Conservation (phyloP, 2,888 invertebrate genomes). For the Chironomus tentans region DNA sequence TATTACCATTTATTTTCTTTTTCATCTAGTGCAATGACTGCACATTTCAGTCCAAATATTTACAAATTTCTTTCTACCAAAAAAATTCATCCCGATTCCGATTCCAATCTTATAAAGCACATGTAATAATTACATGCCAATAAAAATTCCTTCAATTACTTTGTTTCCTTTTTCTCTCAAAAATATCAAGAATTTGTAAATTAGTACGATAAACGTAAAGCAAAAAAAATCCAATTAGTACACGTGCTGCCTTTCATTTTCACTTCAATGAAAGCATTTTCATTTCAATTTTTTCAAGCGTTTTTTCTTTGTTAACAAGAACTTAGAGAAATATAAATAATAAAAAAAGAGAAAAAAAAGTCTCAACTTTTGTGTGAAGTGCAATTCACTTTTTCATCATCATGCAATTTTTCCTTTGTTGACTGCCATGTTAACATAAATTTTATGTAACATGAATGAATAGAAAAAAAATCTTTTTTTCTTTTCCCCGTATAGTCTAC, state of each 20-base stretch:
- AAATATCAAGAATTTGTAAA: neutral
- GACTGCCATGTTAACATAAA: too few species aligned
- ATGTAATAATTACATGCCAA: neutral
- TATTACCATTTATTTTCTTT: neutral
- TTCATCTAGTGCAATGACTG: neutral
- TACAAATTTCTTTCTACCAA: neutral
- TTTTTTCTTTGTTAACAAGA: neutral
- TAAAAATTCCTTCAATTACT: neutral
- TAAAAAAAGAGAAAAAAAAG: neutral
- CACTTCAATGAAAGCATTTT: neutral
- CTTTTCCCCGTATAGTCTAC: too few species aligned
- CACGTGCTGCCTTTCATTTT: neutral
- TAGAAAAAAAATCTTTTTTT: too few species aligned
- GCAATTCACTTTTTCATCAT: slow-evolving; percentile 7
- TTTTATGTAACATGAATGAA: too few species aligned
- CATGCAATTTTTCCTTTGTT: neutral
- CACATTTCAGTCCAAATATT: neutral
- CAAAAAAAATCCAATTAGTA: neutral
- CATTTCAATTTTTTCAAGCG: neutral
- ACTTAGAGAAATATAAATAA: too few species aligned
- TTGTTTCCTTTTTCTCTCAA: neutral
- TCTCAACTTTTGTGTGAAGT: neutral
- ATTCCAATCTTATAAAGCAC: neutral
- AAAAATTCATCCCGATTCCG: too few species aligned
- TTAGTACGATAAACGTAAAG: neutral